Percentiles rank a stretch among this genome's conserved stretches.
Conservation (phyloP, 2,888 invertebrate genomes). For the Nemotelus pantherinus region DNA sequence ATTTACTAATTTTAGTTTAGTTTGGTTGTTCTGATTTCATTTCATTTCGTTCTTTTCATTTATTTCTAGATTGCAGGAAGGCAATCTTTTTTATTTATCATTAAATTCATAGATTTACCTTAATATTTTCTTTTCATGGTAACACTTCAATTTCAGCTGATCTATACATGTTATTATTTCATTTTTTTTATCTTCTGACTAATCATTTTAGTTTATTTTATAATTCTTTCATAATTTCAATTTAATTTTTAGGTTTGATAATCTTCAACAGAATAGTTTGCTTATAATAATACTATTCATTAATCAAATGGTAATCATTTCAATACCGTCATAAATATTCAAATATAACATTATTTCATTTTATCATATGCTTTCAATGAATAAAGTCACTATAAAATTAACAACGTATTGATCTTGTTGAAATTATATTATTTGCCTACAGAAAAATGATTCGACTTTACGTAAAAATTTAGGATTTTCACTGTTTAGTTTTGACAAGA, state of each 20-base stretch:
- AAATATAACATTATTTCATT: constrained; percentile 10
- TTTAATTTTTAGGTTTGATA: constrained; percentile 2
- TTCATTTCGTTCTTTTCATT: constrained; percentile 43
- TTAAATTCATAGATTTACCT: background rate
- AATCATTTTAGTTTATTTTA: background rate
- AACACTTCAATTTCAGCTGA: background rate
- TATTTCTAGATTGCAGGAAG: background rate
- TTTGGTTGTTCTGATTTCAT: too few relatives aligned
- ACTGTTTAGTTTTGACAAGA: constrained; percentile 14
- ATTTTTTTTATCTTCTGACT: background rate
- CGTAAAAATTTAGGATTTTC: constrained; percentile 19
- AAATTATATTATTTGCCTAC: too few relatives aligned
- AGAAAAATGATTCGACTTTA: too few relatives aligned
- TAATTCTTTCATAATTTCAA: background rate
- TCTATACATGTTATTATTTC: background rate
- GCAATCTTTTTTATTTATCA: too few relatives aligned
- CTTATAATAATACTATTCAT: background rate
- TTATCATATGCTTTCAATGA: background rate
- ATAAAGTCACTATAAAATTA: constrained; percentile 48
- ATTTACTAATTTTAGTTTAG: constrained; percentile 53
- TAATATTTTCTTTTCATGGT: background rate
- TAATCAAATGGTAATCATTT: background rate
- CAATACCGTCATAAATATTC: background rate
- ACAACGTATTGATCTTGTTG: constrained; percentile 42
- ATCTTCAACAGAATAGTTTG: background rate